These are phyloP conservation scores for Agrotis puta DNA, from an alignment of 2,888 invertebrate species.

Conservation along the genomic window DNA sequence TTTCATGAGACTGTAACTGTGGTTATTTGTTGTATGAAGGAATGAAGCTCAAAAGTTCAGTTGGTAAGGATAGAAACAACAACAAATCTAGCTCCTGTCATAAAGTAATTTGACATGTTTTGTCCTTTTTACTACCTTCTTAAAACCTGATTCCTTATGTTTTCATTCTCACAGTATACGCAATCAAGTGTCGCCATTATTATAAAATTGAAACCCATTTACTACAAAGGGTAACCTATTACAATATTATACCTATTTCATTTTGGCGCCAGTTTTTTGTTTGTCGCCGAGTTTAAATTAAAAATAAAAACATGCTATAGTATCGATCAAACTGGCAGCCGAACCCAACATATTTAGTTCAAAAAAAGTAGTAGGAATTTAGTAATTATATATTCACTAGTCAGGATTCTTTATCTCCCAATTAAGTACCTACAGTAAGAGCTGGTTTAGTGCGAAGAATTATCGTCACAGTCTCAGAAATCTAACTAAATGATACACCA, in stretches of 20 bases:
- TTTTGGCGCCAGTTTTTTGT: constrained; percentile 5
- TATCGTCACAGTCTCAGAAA: too few species aligned
- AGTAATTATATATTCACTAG: not conserved
- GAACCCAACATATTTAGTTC: not conserved
- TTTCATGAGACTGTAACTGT: too few species aligned
- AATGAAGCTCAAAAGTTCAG: too few species aligned
- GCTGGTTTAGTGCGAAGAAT: too few species aligned
- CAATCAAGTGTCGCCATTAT: constrained; percentile 16
- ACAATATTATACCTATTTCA: constrained; percentile 1
- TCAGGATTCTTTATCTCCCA: not conserved
- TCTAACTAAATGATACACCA: too few species aligned
- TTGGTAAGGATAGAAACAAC: too few species aligned
- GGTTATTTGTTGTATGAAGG: too few species aligned
- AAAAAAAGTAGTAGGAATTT: not conserved
- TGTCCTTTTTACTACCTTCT: not conserved
- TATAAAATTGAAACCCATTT: constrained; percentile 20
- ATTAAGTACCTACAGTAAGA: too few species aligned
- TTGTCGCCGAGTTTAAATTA: not conserved
- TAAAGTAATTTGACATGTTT: not conserved
- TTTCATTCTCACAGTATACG: constrained; percentile 10
- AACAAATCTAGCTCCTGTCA: not conserved
- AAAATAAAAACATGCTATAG: not conserved
- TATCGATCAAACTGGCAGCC: not conserved
- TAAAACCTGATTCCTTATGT: constrained; percentile 7
- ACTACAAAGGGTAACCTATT: constrained; percentile 16